These are phyloP conservation scores for Patiria miniata DNA, from an alignment of 35 echinoderm and acorn worm species.

Conservation along the genomic window DNA sequence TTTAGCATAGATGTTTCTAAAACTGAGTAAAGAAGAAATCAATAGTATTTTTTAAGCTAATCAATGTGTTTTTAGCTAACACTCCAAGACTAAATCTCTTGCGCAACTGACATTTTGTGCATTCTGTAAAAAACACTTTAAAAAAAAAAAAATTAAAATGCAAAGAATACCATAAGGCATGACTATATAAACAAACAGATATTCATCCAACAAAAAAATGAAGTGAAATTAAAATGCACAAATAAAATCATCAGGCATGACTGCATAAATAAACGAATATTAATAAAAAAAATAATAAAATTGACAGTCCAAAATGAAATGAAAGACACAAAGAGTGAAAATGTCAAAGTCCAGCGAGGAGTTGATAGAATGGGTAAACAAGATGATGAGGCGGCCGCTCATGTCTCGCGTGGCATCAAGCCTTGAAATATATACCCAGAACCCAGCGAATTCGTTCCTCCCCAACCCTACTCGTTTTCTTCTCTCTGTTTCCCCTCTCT, in stretches of 20 bases:
- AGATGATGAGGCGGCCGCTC: neutral
- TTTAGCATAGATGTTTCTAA: too few species aligned
- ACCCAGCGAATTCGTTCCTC: neutral
- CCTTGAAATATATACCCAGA: constrained; percentile 9
- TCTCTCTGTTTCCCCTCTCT: neutral
- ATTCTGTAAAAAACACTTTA: neutral
- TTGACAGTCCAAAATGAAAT: too few species aligned
- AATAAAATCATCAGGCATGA: neutral
- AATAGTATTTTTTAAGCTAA: too few species aligned
- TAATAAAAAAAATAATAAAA: neutral
- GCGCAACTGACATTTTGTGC: neutral
- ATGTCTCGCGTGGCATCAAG: neutral
- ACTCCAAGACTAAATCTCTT: neutral
- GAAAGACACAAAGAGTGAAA: too few species aligned
- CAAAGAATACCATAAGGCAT: too few species aligned
- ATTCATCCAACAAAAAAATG: too few species aligned
- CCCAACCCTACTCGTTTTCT: neutral
- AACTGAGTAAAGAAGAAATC: too few species aligned
- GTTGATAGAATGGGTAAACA: constrained; percentile 12
- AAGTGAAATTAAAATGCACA: neutral
- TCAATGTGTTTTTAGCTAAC: too few species aligned
- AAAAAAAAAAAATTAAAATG: neutral
- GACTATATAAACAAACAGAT: too few species aligned
- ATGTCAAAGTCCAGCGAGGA: neutral
- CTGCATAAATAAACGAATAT: constrained; percentile 11